These are phyloP conservation scores for Crax fasciolata DNA, from an alignment of 2,797 vertebrate species.

Conservation along the genomic window DNA sequence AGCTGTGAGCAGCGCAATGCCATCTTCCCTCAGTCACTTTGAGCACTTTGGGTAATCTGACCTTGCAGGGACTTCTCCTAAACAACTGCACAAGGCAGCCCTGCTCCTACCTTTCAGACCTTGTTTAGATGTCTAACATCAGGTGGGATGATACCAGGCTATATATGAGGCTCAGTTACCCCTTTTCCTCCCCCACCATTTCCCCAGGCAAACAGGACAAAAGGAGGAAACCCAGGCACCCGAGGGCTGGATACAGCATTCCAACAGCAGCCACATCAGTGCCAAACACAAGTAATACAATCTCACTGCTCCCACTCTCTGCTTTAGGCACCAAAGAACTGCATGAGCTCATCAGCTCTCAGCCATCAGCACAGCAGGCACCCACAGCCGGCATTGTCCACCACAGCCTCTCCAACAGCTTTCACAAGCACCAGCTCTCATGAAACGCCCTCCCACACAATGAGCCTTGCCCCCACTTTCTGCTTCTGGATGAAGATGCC, in stretches of 20 bases:
- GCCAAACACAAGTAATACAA: not conserved
- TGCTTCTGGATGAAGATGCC: not conserved
- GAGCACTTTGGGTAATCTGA: not conserved
- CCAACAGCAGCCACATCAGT: not conserved
- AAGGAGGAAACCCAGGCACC: not conserved
- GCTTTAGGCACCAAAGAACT: not conserved
- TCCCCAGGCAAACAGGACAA: not conserved
- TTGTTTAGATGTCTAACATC: not conserved
- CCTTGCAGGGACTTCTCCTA: not conserved
- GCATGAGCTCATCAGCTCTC: accelerated
- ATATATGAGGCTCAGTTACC: not conserved
- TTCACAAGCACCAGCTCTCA: not conserved
- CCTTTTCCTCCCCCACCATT: accelerated
- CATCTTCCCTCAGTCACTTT: accelerated
- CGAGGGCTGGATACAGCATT: not conserved
- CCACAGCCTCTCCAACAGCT: not conserved
- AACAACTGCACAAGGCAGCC: accelerated
- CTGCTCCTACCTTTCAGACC: not conserved
- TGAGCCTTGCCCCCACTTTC: not conserved
- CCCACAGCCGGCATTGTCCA: no score
- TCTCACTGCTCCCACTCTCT: not conserved
- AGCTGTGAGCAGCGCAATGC: not conserved
- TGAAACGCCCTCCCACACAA: not conserved
- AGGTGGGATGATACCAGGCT: not conserved
- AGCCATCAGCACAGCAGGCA: not conserved